Evolutionary conservation across 2,113 vertebrate species (phyloP).

Genomic region (Ophthalmolycus amberensis): DNA sequence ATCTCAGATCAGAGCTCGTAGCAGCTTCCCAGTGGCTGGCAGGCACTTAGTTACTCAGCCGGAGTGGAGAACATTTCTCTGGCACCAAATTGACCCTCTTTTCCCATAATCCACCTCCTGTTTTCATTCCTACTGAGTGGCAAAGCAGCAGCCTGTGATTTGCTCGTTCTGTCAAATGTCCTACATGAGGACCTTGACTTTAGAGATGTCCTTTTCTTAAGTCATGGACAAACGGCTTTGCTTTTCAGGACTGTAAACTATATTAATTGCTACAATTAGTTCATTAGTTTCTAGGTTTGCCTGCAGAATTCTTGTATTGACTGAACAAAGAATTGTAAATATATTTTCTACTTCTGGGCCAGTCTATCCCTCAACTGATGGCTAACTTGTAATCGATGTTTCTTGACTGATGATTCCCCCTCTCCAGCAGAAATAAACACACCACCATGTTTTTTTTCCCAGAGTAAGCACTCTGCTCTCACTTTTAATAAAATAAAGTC

Average conservation of each 20-base stretch:
- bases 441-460: background rate
- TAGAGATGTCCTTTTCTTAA: background rate
- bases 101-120: slow-evolving; percentile 14
- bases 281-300: slow-evolving; percentile 31
- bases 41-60: slow-evolving; percentile 11
- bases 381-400: slow-evolving; percentile 22
- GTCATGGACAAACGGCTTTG: slow-evolving; percentile 16
- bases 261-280: slow-evolving; percentile 31
- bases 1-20: slow-evolving; percentile 63
- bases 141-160: slow-evolving; percentile 4
- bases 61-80: slow-evolving; percentile 32
- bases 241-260: slow-evolving; percentile 1
- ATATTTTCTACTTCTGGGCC: slow-evolving; percentile 3
- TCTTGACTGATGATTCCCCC: slow-evolving; percentile 40
- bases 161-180: slow-evolving; percentile 8
- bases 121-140: slow-evolving; percentile 9
- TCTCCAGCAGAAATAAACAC: slow-evolving; percentile 5
- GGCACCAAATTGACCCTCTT: slow-evolving; percentile 23
- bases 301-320: slow-evolving; percentile 11
- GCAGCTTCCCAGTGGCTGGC: slow-evolving; percentile 30
- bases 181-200: background rate
- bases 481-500: slow-evolving; percentile 54
- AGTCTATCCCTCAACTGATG: slow-evolving; percentile 18
- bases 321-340: slow-evolving; percentile 6
- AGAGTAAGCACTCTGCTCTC: slow-evolving; percentile 24